A percentile compares a stretch with the other conserved stretches of the same genome.
phyloP scores from a whole-genome alignment of 2,797 vertebrate species.

The Podargus strigoides region DNA sequence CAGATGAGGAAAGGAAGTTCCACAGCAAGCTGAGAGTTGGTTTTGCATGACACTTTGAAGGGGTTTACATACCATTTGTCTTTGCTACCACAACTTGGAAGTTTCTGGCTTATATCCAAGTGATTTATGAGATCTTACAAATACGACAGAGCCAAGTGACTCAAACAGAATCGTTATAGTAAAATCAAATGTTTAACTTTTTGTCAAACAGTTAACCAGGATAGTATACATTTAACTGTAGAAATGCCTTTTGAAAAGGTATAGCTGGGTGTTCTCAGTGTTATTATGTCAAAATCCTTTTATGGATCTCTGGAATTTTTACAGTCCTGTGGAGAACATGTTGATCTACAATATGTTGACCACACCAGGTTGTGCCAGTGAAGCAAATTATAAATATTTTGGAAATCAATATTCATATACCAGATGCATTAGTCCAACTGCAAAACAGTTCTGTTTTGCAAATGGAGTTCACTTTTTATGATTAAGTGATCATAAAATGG shows the following conservation, averaged over 20 bases:
- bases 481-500: background rate
- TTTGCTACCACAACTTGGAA: background rate
- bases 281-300: background rate
- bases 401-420: background rate
- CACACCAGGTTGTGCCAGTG: background rate
- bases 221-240: background rate
- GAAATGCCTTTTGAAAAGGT: background rate
- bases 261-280: background rate
- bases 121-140: background rate
- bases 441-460: background rate
- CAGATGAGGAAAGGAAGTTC: background rate
- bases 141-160: background rate
- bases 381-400: background rate
- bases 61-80: background rate
- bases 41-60: background rate
- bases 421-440: background rate
- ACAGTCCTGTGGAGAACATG: background rate
- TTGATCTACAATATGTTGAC: background rate
- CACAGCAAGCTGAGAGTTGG: background rate
- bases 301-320: background rate
- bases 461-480: background rate
- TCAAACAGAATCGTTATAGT: background rate
- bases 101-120: background rate
- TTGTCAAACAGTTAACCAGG: background rate
- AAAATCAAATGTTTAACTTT: background rate